Conservation (phyloP, 2,888 invertebrate genomes). For the Crematogaster levior region DNA sequence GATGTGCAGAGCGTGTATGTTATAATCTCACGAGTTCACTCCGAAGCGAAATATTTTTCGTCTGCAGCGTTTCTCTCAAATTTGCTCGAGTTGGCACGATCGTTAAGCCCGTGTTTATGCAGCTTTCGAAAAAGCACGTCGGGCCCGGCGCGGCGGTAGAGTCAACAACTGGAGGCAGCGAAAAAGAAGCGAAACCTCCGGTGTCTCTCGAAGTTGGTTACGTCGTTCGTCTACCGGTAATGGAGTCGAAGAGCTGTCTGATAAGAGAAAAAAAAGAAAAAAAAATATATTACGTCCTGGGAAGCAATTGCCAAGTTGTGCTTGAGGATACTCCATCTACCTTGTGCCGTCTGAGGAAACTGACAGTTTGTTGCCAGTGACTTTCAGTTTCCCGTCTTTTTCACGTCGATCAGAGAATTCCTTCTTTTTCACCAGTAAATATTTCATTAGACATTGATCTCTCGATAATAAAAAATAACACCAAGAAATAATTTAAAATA, state of each 20-base stretch:
- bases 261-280: slow-evolving; percentile 6
- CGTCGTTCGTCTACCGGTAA: slow-evolving; percentile 52
- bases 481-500: background rate
- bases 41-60: slow-evolving; percentile 15
- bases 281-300: slow-evolving; percentile 45
- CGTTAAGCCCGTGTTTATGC: slow-evolving; percentile 45
- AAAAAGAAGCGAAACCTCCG: slow-evolving; percentile 42
- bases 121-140: slow-evolving; percentile 53
- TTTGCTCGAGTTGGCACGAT: slow-evolving; percentile 39
- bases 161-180: slow-evolving; percentile 47
- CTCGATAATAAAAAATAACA: background rate
- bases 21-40: slow-evolving; percentile 15
- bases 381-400: slow-evolving; percentile 40
- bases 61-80: slow-evolving; percentile 27
- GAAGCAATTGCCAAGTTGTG: slow-evolving; percentile 58
- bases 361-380: slow-evolving; percentile 36
- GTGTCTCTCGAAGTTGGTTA: slow-evolving; percentile 52
- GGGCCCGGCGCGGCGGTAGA: slow-evolving; percentile 26
- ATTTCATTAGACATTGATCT: background rate
- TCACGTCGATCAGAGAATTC: background rate
- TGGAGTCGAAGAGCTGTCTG: slow-evolving; percentile 50
- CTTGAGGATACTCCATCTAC: slow-evolving; percentile 51
- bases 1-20: background rate
- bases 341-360: slow-evolving; percentile 22
- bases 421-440: background rate